Percentiles rank a stretch among this genome's conserved stretches.
phyloP scores from a whole-genome alignment of 2,113 vertebrate species.

The Puma concolor region DNA sequence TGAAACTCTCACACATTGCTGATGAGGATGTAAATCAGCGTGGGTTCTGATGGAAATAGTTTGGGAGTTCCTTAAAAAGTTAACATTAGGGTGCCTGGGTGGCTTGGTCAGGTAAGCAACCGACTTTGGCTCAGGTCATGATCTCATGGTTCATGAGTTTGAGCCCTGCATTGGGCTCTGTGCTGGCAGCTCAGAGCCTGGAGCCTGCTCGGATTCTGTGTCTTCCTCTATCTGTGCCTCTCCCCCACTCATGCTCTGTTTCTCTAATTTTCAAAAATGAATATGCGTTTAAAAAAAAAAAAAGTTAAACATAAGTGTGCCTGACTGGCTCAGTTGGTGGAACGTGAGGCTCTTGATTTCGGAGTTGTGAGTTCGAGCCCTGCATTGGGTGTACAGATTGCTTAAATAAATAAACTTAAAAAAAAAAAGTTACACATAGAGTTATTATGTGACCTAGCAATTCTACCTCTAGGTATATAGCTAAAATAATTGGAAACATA shows the following conservation, averaged over 20 bases:
- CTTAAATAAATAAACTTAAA: not conserved
- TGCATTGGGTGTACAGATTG: not conserved
- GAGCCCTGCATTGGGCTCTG: too few species aligned
- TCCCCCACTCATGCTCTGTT: too few species aligned
- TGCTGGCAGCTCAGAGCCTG: too few species aligned
- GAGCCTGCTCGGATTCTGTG: too few species aligned
- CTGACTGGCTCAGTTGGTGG: not conserved
- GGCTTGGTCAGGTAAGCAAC: not conserved
- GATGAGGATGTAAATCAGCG: not conserved
- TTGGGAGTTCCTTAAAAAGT: not conserved
- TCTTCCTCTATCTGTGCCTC: too few species aligned
- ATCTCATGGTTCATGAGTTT: too few species aligned
- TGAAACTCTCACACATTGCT: not conserved
- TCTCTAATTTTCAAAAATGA: too few species aligned
- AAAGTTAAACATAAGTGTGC: not conserved
- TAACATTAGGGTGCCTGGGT: not conserved
- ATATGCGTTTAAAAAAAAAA: not conserved
- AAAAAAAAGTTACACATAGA: not conserved
- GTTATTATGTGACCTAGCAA: not conserved
- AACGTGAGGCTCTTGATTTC: not conserved
- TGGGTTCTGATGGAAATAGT: not conserved
- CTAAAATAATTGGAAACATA: not conserved
- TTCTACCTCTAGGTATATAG: not conserved
- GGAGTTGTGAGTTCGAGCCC: not conserved
- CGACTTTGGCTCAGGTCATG: too few species aligned